phyloP scores from a whole-genome alignment of 2,113 vertebrate species.

The Clupea harengus region DNA sequence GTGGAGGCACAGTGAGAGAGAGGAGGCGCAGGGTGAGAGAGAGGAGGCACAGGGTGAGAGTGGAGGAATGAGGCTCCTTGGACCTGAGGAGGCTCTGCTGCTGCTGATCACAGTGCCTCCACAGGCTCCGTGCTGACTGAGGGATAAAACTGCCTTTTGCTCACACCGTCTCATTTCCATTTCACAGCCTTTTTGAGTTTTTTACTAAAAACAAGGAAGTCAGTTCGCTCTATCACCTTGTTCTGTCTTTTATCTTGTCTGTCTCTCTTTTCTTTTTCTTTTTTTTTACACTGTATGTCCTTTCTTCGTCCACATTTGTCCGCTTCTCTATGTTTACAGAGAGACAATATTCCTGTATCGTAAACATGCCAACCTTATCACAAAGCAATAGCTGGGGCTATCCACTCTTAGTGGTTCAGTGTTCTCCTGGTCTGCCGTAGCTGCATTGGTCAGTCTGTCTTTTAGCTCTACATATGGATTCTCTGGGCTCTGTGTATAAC shows the following conservation, averaged over 20 bases:
- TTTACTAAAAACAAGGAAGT: not conserved
- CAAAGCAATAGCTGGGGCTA: not conserved
- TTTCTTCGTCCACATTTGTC: not conserved
- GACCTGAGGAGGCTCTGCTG: not conserved
- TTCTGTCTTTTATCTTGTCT: not conserved
- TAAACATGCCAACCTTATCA: not conserved
- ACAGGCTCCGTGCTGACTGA: not conserved
- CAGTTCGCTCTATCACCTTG: not conserved
- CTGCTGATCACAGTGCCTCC: not conserved
- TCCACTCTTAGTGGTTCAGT: not conserved
- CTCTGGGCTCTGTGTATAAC: slow-evolving; percentile 27
- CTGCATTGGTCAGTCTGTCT: not conserved
- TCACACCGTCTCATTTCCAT: not conserved
- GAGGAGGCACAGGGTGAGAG: not conserved
- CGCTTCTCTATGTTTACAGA: not conserved
- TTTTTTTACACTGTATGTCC: not conserved
- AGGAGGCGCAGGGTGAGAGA: no score
- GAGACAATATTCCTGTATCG: not conserved
- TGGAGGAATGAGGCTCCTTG: not conserved
- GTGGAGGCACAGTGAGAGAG: not conserved
- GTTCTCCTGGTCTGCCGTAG: not conserved
- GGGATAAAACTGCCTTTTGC: not conserved
- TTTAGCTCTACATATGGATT: not conserved
- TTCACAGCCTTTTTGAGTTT: not conserved
- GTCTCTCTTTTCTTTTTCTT: not conserved